Conservation (phyloP, 2,113 vertebrate genomes). For the Scomber scombrus region DNA sequence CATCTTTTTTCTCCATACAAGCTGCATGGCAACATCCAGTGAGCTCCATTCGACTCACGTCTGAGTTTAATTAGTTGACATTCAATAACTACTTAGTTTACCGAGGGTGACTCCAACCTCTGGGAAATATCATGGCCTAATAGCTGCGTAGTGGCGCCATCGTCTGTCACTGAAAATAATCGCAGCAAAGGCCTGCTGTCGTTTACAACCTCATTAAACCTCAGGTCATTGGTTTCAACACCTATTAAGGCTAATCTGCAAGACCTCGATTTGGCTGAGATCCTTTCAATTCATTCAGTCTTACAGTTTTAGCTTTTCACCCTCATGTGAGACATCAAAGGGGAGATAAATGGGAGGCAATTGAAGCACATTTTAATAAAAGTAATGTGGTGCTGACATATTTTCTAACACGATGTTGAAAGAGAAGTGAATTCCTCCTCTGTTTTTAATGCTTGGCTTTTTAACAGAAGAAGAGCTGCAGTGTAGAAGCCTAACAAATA, state of each 20-base stretch:
- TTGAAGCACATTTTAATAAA: conserved; percentile 36
- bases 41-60: conserved; percentile 60
- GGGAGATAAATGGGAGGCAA: conserved; percentile 13
- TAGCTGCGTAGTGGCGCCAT: conserved; percentile 84
- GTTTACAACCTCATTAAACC: conserved; percentile 71
- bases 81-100: conserved; percentile 76
- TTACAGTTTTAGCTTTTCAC: conserved; percentile 14
- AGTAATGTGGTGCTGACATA: conserved; percentile 26
- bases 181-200: conserved; percentile 60
- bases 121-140: conserved; percentile 61
- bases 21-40: conserved; percentile 40
- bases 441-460: background rate
- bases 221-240: conserved; percentile 75
- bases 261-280: conserved; percentile 67
- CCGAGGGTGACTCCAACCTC: conserved; percentile 70
- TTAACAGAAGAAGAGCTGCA: background rate
- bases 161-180: conserved; percentile 76
- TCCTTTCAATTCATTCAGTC: conserved; percentile 52
- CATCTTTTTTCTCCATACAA: background rate
- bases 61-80: conserved; percentile 79
- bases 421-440: conserved; percentile 1
- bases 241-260: conserved; percentile 76
- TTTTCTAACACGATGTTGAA: background rate
- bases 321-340: conserved; percentile 46
- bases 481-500: background rate